Base-by-base conservation (phyloP, 2,797 vertebrate genomes). In the Melopsittacus undulatus region DNA sequence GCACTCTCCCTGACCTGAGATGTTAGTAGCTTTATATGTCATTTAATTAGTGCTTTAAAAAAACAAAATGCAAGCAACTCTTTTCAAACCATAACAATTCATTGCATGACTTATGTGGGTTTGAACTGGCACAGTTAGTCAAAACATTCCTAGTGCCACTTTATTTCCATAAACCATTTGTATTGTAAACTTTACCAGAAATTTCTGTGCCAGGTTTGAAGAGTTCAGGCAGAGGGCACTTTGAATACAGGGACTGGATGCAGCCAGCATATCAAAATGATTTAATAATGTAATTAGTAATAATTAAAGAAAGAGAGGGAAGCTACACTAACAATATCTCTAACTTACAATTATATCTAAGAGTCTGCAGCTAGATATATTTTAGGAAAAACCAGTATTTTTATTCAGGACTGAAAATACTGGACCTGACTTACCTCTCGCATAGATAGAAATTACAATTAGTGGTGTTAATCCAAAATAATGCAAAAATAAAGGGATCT, bases 11-110 rank as follows among this genome's bases (percentile, higher is more conserved):
- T 92, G 81, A 90, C 86, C 87, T 92, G 92, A 89, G 83, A 94
- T 90, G 91, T 95, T 97, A 97, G 96, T 96, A 95, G 93, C 93
- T 97, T 96, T 96, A 92, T 92, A 91, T 92, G 88, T 96, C n/a
- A 96, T 94, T 95, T 94, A 94, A 93, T 95, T 90, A 97, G 93
- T 72, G 78, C 76, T 90, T 94, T 7, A 75, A 95, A 94, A 96
- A 94, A 95, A 80, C 63, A 91, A 96, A 93, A 95, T 70, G 72
- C 86, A 92, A 96, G 94, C 94, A 96, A 57, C 51, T 86, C 79
- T 90, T 92, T 96, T 88, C 77, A 95, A 95, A 94, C 92, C 89
- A 92, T 96, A 95, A 84, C 96, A 92, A 90, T 92, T 92, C 79
- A 67, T 69, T 89, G 78, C 42, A 89, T 96, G 93, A 96, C 80